Conservation (phyloP, 2,797 vertebrate species). For the Scarus forsteni region DNA sequence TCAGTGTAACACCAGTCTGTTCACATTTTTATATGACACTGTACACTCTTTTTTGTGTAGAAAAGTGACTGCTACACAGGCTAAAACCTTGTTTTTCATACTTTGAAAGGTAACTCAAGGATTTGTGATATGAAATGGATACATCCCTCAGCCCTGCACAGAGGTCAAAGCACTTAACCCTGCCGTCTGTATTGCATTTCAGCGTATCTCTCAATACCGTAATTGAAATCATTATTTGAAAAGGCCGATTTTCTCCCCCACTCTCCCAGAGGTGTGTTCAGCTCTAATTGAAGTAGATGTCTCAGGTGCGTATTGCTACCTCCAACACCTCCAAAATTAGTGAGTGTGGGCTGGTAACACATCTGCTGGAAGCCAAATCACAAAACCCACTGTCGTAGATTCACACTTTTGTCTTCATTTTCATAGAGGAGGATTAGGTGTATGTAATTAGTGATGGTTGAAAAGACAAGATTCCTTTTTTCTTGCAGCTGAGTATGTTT, state of each 20-base stretch:
- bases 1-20: not conserved
- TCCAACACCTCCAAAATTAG: slow-evolving; percentile 33
- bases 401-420: not conserved
- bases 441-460: slow-evolving; percentile 22
- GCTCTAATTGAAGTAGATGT: slow-evolving; percentile 70
- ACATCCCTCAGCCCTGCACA: slow-evolving; percentile 34
- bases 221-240: slow-evolving; percentile 76
- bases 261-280: slow-evolving; percentile 62
- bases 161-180: slow-evolving; percentile 59
- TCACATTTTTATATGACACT: not conserved
- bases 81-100: slow-evolving; percentile 15
- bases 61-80: slow-evolving; percentile 10
- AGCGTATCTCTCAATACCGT: slow-evolving; percentile 62
- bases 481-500: slow-evolving; percentile 24
- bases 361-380: slow-evolving; percentile 2
- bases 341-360: slow-evolving; percentile 13
- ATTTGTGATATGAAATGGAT: slow-evolving; percentile 45
- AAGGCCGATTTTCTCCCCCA: slow-evolving; percentile 45
- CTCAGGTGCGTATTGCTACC: slow-evolving; percentile 54
- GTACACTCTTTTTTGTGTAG: not conserved
- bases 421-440: slow-evolving; percentile 3
- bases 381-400: slow-evolving; percentile 14
- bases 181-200: slow-evolving; percentile 49
- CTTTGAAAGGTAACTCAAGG: slow-evolving; percentile 13
- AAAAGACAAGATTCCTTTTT: slow-evolving; percentile 38